A percentile compares a stretch with the other conserved stretches of the same genome.
Evolutionary conservation across 2,113 vertebrate species (phyloP).

Genomic region (Takifugu bimaculatus): DNA sequence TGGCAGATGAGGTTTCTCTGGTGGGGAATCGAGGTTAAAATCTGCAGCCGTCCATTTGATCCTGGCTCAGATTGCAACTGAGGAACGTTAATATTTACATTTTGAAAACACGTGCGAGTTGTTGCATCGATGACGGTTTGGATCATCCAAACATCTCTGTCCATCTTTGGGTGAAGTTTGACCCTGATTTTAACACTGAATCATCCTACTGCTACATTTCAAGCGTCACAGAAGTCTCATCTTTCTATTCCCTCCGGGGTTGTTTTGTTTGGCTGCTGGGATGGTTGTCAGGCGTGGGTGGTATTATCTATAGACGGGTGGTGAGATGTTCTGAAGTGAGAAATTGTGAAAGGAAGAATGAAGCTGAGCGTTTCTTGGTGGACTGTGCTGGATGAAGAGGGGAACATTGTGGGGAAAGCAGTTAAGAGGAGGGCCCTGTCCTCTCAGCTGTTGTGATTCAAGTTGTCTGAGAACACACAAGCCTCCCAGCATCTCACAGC

Average conservation of each 20-base stretch:
- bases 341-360: conserved; percentile 22
- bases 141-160: no score
- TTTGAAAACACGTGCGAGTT: no score
- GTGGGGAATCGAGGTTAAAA: conserved; percentile 41
- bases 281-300: conserved; percentile 38
- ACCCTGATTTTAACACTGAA: background rate
- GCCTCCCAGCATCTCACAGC: conserved; percentile 78
- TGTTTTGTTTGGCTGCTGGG: conserved; percentile 39
- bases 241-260: conserved; percentile 12
- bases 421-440: conserved; percentile 56
- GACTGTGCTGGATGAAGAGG: conserved; percentile 7
- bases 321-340: conserved; percentile 17
- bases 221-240: conserved; percentile 4
- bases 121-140: no score
- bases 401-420: conserved; percentile 34
- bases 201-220: background rate
- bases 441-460: conserved; percentile 86
- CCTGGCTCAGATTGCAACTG: no score
- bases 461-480: conserved; percentile 71
- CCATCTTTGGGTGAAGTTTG: no score
- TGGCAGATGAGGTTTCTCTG: conserved; percentile 45
- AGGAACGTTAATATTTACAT: no score
- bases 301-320: conserved; percentile 42
- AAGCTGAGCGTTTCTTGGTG: conserved; percentile 11
- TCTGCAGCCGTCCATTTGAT: background rate